Evolutionary conservation across 2,888 invertebrate species (phyloP).

Genomic region (Athalia rosae): DNA sequence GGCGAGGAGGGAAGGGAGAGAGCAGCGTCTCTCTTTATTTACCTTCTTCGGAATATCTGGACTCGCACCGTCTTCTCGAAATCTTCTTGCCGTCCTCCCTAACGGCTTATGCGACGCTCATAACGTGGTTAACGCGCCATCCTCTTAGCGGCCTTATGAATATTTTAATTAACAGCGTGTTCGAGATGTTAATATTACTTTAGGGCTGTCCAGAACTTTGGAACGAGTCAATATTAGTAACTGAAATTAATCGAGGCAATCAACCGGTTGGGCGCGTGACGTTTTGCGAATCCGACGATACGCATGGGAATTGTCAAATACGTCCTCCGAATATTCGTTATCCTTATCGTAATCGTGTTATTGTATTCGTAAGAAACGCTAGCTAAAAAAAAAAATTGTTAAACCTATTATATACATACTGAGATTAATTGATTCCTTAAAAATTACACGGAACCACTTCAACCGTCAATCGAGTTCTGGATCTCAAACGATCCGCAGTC

Average conservation of each 20-base stretch:
- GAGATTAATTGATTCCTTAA: too few relatives aligned
- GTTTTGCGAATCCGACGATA: too few relatives aligned
- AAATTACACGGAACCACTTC: neutral
- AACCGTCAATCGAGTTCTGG: neutral
- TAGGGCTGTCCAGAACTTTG: conserved; percentile 7
- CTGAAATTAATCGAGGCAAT: conserved; percentile 22
- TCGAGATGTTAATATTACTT: conserved; percentile 17
- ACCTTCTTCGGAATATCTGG: conserved; percentile 11
- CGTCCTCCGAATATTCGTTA: too few relatives aligned
- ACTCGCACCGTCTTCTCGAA: conserved; percentile 9
- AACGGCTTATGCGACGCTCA: conserved; percentile 20
- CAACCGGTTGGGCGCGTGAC: neutral
- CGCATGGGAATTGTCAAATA: too few relatives aligned
- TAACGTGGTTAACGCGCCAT: conserved; percentile 37
- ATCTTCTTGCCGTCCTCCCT: conserved; percentile 25
- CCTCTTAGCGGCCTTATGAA: conserved; percentile 33
- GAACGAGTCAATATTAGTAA: conserved; percentile 23
- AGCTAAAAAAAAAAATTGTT: too few relatives aligned
- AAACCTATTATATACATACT: too few relatives aligned
- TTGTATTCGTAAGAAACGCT: too few relatives aligned
- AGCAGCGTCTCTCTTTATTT: conserved; percentile 1
- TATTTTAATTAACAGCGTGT: conserved; percentile 40
- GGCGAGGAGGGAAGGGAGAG: neutral
- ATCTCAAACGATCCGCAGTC: conserved; percentile 3
- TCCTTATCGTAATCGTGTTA: too few relatives aligned